Evolutionary conservation across 1,140 invertebrate genomes (phyloP).

Genomic region (Hermatobates lingyangjiaoensis): DNA sequence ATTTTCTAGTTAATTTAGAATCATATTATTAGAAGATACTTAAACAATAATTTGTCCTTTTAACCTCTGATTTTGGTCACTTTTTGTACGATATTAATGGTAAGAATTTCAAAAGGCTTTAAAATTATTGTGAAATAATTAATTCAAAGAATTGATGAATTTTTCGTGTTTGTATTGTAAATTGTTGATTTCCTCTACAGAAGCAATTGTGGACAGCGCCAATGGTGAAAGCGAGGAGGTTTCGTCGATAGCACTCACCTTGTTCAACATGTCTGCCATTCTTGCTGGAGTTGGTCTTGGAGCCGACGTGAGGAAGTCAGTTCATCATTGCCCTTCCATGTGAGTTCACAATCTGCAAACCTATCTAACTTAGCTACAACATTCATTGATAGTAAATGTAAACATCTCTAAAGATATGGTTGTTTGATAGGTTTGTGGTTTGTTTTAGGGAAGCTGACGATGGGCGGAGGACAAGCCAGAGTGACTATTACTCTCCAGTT

Average conservation of each 20-base stretch:
- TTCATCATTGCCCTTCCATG: neutral
- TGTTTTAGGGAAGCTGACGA: neutral
- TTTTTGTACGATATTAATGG: neutral
- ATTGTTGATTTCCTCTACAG: conserved; percentile 18
- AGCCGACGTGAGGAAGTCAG: conserved; percentile 52
- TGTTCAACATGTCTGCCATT: conserved; percentile 81
- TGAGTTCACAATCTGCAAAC: neutral
- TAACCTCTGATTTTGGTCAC: neutral
- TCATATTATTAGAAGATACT: too few species aligned
- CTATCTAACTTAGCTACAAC: neutral
- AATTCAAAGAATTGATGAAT: conserved; percentile 7
- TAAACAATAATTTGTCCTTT: neutral
- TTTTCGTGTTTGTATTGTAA: conserved; percentile 17
- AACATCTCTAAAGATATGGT: neutral
- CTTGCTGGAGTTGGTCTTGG: conserved; percentile 73
- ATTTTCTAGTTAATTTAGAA: too few species aligned
- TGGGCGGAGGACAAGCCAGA: neutral
- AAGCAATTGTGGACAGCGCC: conserved; percentile 27
- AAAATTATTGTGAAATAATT: conserved; percentile 5
- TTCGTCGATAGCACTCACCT: conserved; percentile 57
- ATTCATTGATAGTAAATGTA: neutral
- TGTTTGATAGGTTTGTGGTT: neutral
- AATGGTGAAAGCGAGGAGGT: conserved; percentile 51
- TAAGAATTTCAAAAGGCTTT: neutral
- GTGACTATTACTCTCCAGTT: conserved; percentile 19